A percentile compares a stretch with the other conserved stretches of the same genome.
phyloP scores from a whole-genome alignment of 2,888 invertebrate genomes.

The Hofmannophila pseudospretella region DNA sequence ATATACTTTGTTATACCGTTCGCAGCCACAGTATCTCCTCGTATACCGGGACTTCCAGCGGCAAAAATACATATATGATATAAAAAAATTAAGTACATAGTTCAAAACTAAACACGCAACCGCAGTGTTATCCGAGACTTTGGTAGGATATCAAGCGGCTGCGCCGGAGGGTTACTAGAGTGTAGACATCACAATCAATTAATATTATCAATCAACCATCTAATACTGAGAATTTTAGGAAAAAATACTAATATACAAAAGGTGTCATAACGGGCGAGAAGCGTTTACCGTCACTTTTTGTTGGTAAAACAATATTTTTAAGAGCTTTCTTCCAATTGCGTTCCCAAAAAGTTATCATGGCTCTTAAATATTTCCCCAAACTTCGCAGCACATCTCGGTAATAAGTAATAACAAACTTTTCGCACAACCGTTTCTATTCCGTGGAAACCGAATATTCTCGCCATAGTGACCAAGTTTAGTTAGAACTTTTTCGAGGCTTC shows the following conservation, averaged over 20 bases:
- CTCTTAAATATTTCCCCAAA: neutral
- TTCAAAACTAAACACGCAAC: constrained; percentile 22
- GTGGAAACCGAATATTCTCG: too few species aligned
- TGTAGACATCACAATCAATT: constrained; percentile 50
- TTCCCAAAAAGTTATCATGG: too few species aligned
- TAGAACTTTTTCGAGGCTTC: neutral
- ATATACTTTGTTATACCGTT: constrained; percentile 19
- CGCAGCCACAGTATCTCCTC: constrained; percentile 11
- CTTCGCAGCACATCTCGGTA: neutral
- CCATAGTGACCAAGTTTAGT: too few species aligned
- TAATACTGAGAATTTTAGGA: constrained; percentile 66
- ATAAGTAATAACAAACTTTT: neutral
- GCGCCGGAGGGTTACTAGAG: constrained; percentile 38
- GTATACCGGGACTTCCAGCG: constrained; percentile 22
- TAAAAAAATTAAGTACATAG: constrained; percentile 65
- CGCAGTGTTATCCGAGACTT: constrained; percentile 14
- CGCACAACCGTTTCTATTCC: neutral
- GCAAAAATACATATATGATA: constrained; percentile 27
- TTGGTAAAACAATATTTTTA: too few species aligned
- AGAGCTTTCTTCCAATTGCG: too few species aligned
- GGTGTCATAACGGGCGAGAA: constrained; percentile 48
- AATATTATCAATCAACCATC: constrained; percentile 54
- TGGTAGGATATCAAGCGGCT: constrained; percentile 60
- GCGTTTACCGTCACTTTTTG: constrained; percentile 12
- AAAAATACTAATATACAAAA: constrained; percentile 70